phyloP scores from a whole-genome alignment of 2,113 vertebrate genomes.

The Zeus faber region DNA sequence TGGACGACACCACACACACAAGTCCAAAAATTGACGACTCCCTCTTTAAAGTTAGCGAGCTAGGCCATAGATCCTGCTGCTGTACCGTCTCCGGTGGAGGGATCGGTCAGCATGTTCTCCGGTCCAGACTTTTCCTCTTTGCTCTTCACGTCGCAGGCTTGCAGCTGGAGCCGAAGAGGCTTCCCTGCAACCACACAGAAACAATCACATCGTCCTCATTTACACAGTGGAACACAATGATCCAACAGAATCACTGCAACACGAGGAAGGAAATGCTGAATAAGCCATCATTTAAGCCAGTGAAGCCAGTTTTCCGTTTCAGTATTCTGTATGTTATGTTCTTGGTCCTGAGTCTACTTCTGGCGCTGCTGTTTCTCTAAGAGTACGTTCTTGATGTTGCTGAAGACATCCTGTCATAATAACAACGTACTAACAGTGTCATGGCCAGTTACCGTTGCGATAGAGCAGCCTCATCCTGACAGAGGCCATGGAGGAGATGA shows the following conservation, averaged over 20 bases:
- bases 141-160: conserved; percentile 95
- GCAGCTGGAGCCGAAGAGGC: conserved; percentile 84
- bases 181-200: conserved; percentile 75
- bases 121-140: conserved; percentile 97
- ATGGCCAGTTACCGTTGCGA: conserved; percentile 82
- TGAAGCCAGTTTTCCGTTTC: too few relatives aligned
- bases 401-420: too few relatives aligned
- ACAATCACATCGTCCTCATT: too few relatives aligned
- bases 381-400: too few relatives aligned
- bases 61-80: too few relatives aligned
- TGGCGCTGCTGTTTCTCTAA: too few relatives aligned
- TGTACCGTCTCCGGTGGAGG: conserved; percentile 89
- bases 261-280: too few relatives aligned
- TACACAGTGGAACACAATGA: too few relatives aligned
- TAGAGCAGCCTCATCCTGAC: conserved; percentile 89
- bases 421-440: neutral
- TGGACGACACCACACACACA: fast-evolving
- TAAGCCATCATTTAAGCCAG: too few relatives aligned
- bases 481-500: conserved; percentile 87
- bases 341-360: too few relatives aligned
- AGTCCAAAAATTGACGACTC: neutral
- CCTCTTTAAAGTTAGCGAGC: neutral
- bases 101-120: conserved; percentile 89
- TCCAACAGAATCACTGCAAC: too few relatives aligned
- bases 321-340: too few relatives aligned